Conservation (phyloP, 2,113 vertebrate genomes). For the Centrocercus urophasianus region DNA sequence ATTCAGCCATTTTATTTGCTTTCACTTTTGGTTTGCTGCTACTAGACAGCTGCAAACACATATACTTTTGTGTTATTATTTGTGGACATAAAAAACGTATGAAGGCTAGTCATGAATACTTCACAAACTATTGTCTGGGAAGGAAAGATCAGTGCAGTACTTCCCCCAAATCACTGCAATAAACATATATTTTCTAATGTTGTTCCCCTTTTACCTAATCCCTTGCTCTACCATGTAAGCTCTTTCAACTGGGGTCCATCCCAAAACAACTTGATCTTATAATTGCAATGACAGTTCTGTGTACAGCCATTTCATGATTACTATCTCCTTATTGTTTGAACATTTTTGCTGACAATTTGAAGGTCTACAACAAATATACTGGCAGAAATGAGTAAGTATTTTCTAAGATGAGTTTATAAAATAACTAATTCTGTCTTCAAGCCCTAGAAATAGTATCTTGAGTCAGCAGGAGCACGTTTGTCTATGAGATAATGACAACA, state of each 20-base stretch:
- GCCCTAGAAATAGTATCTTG: not conserved
- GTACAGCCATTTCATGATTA: not conserved
- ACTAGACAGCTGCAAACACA: not conserved
- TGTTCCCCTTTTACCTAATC: accelerated
- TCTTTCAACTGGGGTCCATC: not conserved
- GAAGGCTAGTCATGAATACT: not conserved
- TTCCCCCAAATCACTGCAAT: not conserved
- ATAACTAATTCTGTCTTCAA: not conserved
- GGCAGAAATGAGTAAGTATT: not conserved
- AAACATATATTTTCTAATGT: not conserved
- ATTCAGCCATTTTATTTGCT: constrained; percentile 29
- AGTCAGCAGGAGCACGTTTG: not conserved
- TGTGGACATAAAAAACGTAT: not conserved
- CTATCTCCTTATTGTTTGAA: not conserved
- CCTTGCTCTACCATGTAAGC: not conserved
- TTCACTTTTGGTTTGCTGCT: constrained; percentile 40
- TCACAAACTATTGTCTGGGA: not conserved
- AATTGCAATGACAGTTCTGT: not conserved
- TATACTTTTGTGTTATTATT: not conserved
- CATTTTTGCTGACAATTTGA: not conserved
- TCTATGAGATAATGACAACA: not conserved
- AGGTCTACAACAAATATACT: not conserved
- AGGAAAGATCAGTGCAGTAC: not conserved
- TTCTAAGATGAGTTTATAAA: not conserved
- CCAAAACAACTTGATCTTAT: not conserved